Evolutionary conservation across 2,888 invertebrate genomes (phyloP), one percentile per base, ranked within the genome.

Genomic region (Eupithecia pulchellata): DNA sequence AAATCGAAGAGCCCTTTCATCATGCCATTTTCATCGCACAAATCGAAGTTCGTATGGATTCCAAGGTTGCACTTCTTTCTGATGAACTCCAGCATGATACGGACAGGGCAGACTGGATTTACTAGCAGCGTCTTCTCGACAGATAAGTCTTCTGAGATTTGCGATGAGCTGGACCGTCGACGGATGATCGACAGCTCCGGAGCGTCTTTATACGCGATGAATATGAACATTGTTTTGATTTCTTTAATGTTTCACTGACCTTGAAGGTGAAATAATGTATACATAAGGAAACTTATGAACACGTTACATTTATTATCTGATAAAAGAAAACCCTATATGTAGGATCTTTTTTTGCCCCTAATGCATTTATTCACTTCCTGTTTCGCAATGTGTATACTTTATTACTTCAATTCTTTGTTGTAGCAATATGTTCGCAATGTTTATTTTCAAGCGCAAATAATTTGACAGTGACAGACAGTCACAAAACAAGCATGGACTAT

Each of bases 21-120:
- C 0, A 25, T 39, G 0, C 93, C 93, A 1, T 64, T 76, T 2
- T 88, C 88, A 47, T 91, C 92, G 55, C 92, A 89, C 32, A 94
- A 71, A 60, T 94, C 93, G 71, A 92, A 94, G 58, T 84, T 77
- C 0, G 92, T 88, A 73, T 79, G 89, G 0, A 75, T 71, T 0
- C 90, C 92, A 13, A 92, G 78, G n/a, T 79, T 84, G 76, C 92
- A 93, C 67, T 84, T 86, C 79, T 89, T 91, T 73, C 93, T 78
- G 11, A 93, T 91, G 69, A 90, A 92, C 76, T 93, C 93, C 74
- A 93, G 79, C 89, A 94, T 90, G 8, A 92, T 85, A 47, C 93
- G 80, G 2, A 92, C 88, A 0, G 86, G 88, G 42, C 93, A 92
- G 34, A 86, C 79, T 0, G 93, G 93, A 81, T 93, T 93, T 0